Conservation (phyloP, 1,140 invertebrate genomes). For the Drosophila obscura region DNA sequence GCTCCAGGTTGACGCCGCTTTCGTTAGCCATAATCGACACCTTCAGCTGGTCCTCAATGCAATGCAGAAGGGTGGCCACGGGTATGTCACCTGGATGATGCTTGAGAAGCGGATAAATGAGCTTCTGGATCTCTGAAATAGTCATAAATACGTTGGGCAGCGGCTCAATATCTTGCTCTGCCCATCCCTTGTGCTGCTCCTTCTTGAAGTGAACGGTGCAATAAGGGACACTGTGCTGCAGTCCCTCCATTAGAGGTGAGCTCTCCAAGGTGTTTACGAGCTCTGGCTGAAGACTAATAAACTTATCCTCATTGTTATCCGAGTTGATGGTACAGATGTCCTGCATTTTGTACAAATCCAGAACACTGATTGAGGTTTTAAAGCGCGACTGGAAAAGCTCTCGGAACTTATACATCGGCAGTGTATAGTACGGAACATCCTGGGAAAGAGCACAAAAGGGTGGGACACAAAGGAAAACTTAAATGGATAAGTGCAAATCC, state of each 20-base stretch:
- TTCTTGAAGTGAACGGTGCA: constrained; percentile 86
- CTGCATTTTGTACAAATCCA: constrained; percentile 92
- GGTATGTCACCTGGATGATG: constrained; percentile 78
- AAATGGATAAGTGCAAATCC: background rate
- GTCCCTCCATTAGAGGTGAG: constrained; percentile 76
- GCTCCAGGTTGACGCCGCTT: constrained; percentile 92
- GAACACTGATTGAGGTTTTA: constrained; percentile 90
- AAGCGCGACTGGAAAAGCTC: constrained; percentile 93
- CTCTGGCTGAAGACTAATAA: constrained; percentile 87
- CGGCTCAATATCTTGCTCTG: constrained; percentile 88
- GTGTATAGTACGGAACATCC: constrained; percentile 90
- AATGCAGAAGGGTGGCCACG: constrained; percentile 88
- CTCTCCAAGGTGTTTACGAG: constrained; percentile 82
- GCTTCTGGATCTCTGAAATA: constrained; percentile 74
- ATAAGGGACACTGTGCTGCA: constrained; percentile 86
- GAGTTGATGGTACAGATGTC: constrained; percentile 91
- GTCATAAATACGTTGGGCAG: constrained; percentile 88
- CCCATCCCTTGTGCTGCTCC: constrained; percentile 87
- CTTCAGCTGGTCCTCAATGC: constrained; percentile 90
- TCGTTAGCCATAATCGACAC: constrained; percentile 85
- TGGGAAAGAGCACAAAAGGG: constrained; percentile 39
- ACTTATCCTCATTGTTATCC: constrained; percentile 87
- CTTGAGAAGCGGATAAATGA: constrained; percentile 76
- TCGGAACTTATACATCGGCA: constrained; percentile 94
- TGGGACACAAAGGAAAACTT: no score